Conservation (phyloP, 2,113 vertebrate genomes). For the Uria aalge region DNA sequence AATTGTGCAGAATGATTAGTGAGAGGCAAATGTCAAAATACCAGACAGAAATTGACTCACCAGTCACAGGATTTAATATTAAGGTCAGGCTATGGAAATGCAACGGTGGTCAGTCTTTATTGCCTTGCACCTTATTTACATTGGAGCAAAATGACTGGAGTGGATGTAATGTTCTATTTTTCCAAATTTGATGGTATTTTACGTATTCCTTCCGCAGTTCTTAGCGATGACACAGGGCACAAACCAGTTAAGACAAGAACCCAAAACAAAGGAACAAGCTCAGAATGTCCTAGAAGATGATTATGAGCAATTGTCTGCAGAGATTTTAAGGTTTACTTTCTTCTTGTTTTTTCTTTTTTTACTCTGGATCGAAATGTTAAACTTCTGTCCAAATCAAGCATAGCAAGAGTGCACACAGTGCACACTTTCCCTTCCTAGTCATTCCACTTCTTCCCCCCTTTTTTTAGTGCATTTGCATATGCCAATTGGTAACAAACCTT, state of each 20-base stretch:
- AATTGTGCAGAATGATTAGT: constrained; percentile 50
- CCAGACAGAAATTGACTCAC: constrained; percentile 64
- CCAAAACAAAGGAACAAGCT: constrained; percentile 2
- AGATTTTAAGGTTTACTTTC: background rate
- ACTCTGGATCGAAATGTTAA: background rate
- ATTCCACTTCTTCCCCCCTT: background rate
- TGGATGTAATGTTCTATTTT: background rate
- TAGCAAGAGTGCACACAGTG: background rate
- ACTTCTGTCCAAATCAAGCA: background rate
- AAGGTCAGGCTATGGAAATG: constrained; percentile 41
- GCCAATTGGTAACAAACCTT: background rate
- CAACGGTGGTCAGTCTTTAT: background rate
- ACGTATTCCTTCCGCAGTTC: background rate
- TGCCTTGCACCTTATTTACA: constrained; percentile 21
- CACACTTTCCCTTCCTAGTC: background rate
- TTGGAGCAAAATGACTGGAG: background rate
- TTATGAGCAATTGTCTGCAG: background rate
- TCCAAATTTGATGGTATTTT: background rate
- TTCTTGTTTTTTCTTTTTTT: background rate
- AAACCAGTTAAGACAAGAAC: background rate
- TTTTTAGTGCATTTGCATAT: background rate
- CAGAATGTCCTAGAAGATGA: background rate
- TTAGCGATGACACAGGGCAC: background rate
- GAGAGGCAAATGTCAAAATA: constrained; percentile 54
- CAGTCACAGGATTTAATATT: constrained; percentile 31